Evolutionary conservation across 1,140 invertebrate genomes (phyloP).

Genomic region (Delia radicum): DNA sequence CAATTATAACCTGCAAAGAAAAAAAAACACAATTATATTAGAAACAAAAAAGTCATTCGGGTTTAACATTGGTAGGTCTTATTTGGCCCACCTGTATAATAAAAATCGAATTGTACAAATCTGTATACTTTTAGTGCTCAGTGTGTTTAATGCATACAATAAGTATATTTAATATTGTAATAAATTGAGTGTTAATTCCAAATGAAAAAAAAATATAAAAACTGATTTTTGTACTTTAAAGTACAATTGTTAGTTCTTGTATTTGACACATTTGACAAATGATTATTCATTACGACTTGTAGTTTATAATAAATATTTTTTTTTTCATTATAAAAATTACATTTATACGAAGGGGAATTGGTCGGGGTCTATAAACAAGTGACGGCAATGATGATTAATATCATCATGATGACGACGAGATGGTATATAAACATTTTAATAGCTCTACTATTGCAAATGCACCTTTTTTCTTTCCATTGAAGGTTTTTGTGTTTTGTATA

Average conservation of each 20-base stretch:
- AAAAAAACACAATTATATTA: no score
- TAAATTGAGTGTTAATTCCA: neutral
- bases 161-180: neutral
- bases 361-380: neutral
- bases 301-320: neutral
- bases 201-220: neutral
- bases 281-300: neutral
- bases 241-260: neutral
- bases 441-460: neutral
- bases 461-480: neutral
- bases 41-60: no score
- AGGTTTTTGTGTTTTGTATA: neutral
- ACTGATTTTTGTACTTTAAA: neutral
- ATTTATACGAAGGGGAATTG: neutral
- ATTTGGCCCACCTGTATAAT: no score
- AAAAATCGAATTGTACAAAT: no score
- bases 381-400: neutral
- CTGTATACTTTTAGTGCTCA: no score
- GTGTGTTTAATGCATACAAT: no score
- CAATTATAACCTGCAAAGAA: no score
- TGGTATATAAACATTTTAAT: neutral
- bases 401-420: neutral
- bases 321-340: neutral
- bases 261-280: slow-evolving; percentile 1
- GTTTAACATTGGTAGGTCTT: no score